phyloP scores from a whole-genome alignment of 2,113 vertebrate genomes.

The Sturnira hondurensis region DNA sequence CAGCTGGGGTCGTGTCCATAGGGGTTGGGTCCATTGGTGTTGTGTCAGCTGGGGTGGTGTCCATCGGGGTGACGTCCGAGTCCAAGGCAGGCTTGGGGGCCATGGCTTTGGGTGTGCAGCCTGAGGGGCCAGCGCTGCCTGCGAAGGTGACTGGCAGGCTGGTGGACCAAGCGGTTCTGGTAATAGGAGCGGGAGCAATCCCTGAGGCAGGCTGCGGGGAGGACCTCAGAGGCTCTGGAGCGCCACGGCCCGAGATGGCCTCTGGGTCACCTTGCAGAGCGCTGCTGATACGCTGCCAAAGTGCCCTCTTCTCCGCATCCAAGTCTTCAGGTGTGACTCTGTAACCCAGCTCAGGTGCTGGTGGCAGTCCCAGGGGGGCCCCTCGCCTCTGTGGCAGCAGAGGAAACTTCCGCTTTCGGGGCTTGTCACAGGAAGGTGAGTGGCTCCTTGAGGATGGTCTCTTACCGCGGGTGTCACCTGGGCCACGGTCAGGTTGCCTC shows the following conservation, averaged over 20 bases:
- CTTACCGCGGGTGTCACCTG: too few relatives aligned
- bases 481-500: too few relatives aligned
- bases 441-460: conserved; percentile 35
- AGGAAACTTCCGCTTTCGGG: conserved; percentile 85
- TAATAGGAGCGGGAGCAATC: too few relatives aligned
- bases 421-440: background rate
- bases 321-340: too few relatives aligned
- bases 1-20: too few relatives aligned
- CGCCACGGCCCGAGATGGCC: background rate
- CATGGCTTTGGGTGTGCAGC: conserved; percentile 52
- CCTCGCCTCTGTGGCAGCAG: conserved; percentile 78
- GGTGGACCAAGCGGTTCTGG: too few relatives aligned
- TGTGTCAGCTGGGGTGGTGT: conserved; percentile 12
- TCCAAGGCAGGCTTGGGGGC: background rate
- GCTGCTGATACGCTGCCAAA: conserved; percentile 83
- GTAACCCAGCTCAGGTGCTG: too few relatives aligned
- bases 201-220: too few relatives aligned
- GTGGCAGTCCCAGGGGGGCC: conserved; percentile 63
- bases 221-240: background rate
- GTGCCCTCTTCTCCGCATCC: too few relatives aligned
- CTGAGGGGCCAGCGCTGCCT: background rate
- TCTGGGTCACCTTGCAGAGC: conserved; percentile 80
- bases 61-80: too few relatives aligned
- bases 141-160: background rate
- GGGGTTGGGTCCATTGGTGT: conserved; percentile 15